phyloP scores from a whole-genome alignment of 2,888 invertebrate species.

The Auanema sp. region DNA sequence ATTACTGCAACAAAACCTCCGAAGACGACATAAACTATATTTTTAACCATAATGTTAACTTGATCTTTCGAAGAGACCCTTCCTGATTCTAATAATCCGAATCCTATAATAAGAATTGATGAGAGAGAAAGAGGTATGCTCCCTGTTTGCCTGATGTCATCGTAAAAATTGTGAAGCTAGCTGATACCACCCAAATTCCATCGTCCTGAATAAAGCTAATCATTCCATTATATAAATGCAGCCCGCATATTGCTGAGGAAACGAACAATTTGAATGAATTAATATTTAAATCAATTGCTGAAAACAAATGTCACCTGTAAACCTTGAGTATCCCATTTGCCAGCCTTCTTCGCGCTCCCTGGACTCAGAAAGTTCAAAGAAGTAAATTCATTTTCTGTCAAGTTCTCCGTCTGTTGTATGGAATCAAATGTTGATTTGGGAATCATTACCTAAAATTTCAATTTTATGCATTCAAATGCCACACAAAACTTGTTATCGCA shows the following conservation, averaged over 20 bases:
- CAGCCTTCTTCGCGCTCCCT: slow-evolving; percentile 9
- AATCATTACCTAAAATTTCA: slow-evolving; percentile 4
- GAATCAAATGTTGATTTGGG: slow-evolving; percentile 14
- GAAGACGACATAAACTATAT: slow-evolving; percentile 81
- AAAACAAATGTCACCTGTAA: slow-evolving; percentile 13
- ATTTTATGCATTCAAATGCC: neutral
- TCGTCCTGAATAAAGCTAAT: slow-evolving; percentile 40
- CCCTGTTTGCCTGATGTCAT: slow-evolving; percentile 47
- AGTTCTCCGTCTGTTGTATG: neutral
- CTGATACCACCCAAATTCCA: slow-evolving; percentile 48
- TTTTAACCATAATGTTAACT: slow-evolving; percentile 81
- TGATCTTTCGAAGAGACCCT: slow-evolving; percentile 57
- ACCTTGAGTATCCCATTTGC: slow-evolving; percentile 20
- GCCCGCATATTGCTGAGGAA: neutral
- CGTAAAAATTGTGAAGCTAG: slow-evolving; percentile 52
- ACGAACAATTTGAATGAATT: neutral
- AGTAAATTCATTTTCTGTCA: slow-evolving; percentile 14
- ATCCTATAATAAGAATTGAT: slow-evolving; percentile 33
- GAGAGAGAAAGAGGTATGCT: neutral
- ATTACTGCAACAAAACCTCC: slow-evolving; percentile 69
- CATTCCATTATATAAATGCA: neutral
- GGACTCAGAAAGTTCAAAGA: slow-evolving; percentile 10
- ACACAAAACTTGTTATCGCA: slow-evolving; percentile 1
- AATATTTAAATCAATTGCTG: neutral
- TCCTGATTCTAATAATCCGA: slow-evolving; percentile 53